Base-by-base conservation (phyloP, 2,888 invertebrate genomes). In the Eilema depressum region DNA sequence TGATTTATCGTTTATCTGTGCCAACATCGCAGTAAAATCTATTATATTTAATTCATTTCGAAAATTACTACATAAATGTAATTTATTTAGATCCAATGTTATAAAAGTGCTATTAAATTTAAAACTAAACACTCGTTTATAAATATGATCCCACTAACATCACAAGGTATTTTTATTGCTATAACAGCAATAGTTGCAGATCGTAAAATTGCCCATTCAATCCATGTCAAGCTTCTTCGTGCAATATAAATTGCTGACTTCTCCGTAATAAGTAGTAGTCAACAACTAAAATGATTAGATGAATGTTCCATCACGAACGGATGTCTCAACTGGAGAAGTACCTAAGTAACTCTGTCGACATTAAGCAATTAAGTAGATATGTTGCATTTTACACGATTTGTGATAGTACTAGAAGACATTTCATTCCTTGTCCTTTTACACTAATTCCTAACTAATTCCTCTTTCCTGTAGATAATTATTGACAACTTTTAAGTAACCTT, bases 1-100 rank as follows among this genome's bases (percentile, higher is more conserved):
- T 81, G 82, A 81, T 80, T 77, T 77, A 81, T 75, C 67, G 8
- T 59, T 73, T 66, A 67, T 67, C 56, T 77, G 69, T 75, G 80
- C 80, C 77, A 79, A 79, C 73, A 72, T 62, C 67, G 66, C 69
- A 68, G 28, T 67, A 28, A 30, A 66, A 56, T 71, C 37, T 37
- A 71, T 73, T 26, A 25, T 25, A 73, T 61, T 61, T 30, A 28
- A 33, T 11, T 30, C n/a, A 30, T n/a, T 59, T 61, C 3, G 20
- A 33, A 61, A 28, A 30, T n/a, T 10, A 61, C 33, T 30, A n/a
- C 57, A 25, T 61, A n/a, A 7, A n/a, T 61, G 62, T 66, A 61
- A 70, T 41, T 66, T 60, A 41, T 60, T 60, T 10, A 41, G 8
- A 60, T 41, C 59, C 37, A 26, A 60, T 56, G 37, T 41, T 30